Evolutionary conservation across 2,888 invertebrate species (phyloP).

Genomic region (Omphaloscelis lunosa): DNA sequence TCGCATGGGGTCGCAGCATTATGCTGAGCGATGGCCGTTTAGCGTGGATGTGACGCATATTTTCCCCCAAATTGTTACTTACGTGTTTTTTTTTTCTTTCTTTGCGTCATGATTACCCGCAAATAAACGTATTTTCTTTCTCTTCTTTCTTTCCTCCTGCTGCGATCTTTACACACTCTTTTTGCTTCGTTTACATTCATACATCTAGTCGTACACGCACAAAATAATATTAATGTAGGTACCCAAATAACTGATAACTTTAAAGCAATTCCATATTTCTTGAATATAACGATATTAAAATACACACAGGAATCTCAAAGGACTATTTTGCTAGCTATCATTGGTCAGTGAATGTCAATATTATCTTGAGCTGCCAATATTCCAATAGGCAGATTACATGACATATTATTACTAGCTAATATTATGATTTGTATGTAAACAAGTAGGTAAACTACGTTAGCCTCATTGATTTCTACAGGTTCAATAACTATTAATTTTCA

Average conservation of each 20-base stretch:
- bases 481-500: not conserved
- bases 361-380: conserved; percentile 46
- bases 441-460: not conserved
- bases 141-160: too few species aligned
- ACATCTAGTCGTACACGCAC: too few species aligned
- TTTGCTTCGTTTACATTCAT: too few species aligned
- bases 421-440: conserved; percentile 1
- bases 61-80: too few species aligned
- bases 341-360: conserved; percentile 42
- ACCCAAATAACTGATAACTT: not conserved
- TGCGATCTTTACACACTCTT: too few species aligned
- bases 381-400: conserved; percentile 10
- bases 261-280: not conserved
- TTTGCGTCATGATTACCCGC: too few species aligned
- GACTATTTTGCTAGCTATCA: conserved; percentile 36
- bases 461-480: not conserved
- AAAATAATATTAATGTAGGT: not conserved
- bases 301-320: conserved; percentile 14
- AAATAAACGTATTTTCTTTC: too few species aligned
- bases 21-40: too few species aligned
- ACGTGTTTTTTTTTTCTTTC: too few species aligned
- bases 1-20: too few species aligned
- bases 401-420: not conserved
- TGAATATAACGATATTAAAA: not conserved
- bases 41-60: too few species aligned